phyloP scores from a whole-genome alignment of 2,113 vertebrate species.

The Caretta caretta region DNA sequence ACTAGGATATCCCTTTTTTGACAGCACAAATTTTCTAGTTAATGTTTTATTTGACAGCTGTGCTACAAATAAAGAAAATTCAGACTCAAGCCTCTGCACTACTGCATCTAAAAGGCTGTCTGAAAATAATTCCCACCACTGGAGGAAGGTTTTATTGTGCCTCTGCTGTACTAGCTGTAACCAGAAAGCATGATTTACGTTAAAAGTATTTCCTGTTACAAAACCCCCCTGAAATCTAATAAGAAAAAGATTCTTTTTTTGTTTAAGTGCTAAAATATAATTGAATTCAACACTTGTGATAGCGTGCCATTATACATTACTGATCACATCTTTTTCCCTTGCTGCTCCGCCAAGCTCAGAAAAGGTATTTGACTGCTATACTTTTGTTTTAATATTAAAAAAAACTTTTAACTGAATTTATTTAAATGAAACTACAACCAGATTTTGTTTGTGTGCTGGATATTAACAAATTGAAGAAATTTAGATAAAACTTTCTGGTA shows the following conservation, averaged over 20 bases:
- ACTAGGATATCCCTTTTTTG: slow-evolving; percentile 71
- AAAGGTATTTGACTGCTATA: slow-evolving; percentile 33
- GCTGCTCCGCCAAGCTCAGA: slow-evolving; percentile 30
- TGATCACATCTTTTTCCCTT: slow-evolving; percentile 48
- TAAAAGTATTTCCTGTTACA: slow-evolving; percentile 74
- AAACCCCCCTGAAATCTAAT: slow-evolving; percentile 38
- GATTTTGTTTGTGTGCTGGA: not conserved
- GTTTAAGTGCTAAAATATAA: slow-evolving; percentile 71
- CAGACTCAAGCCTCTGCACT: slow-evolving; percentile 58
- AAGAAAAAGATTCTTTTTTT: slow-evolving; percentile 49
- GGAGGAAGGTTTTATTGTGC: slow-evolving; percentile 76
- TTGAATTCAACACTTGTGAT: slow-evolving; percentile 68
- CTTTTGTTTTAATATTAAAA: slow-evolving; percentile 23
- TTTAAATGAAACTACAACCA: slow-evolving; percentile 24
- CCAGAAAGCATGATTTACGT: slow-evolving; percentile 75
- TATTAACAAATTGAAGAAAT: not conserved
- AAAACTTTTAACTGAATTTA: slow-evolving; percentile 15
- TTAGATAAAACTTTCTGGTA: not conserved
- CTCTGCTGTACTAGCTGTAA: slow-evolving; percentile 65
- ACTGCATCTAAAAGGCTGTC: slow-evolving; percentile 72
- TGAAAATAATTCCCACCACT: slow-evolving; percentile 74
- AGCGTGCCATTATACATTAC: slow-evolving; percentile 63
- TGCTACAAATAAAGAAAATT: slow-evolving; percentile 75
- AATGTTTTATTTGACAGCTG: slow-evolving; percentile 82
- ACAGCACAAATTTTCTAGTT: slow-evolving; percentile 79